phyloP scores from a whole-genome alignment of 2,888 invertebrate genomes.

The Mythimna pallens region DNA sequence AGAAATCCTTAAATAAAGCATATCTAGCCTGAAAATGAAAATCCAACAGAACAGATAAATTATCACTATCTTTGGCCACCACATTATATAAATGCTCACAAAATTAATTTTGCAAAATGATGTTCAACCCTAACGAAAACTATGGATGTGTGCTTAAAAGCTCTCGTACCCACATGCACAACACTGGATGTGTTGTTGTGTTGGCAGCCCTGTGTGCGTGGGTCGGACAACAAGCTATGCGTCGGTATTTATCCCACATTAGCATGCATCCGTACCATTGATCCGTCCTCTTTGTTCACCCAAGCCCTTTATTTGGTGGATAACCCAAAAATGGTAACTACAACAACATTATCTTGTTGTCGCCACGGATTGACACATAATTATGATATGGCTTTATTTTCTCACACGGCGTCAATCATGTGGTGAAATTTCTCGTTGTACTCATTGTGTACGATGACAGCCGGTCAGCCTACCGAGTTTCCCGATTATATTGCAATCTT shows the following conservation, averaged over 20 bases:
- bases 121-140: slow-evolving; percentile 67
- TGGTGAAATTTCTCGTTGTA: slow-evolving; percentile 43
- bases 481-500: slow-evolving; percentile 55
- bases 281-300: slow-evolving; percentile 83
- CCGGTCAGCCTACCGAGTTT: slow-evolving; percentile 45
- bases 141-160: slow-evolving; percentile 57
- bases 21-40: slow-evolving; percentile 10
- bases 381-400: slow-evolving; percentile 52
- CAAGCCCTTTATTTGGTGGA: slow-evolving; percentile 75
- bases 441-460: slow-evolving; percentile 38
- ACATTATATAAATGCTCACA: slow-evolving; percentile 33
- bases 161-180: slow-evolving; percentile 32
- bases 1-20: not conserved
- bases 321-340: slow-evolving; percentile 69
- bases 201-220: slow-evolving; percentile 69
- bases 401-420: slow-evolving; percentile 43
- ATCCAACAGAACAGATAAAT: slow-evolving; percentile 45
- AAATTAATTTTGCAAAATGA: slow-evolving; percentile 58
- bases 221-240: slow-evolving; percentile 75
- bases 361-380: slow-evolving; percentile 53
- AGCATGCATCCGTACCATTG: slow-evolving; percentile 86
- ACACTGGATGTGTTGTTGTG: slow-evolving; percentile 43
- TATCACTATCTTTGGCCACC: slow-evolving; percentile 46
- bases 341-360: slow-evolving; percentile 67
- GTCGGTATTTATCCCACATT: slow-evolving; percentile 87